Conservation (phyloP, 2,888 invertebrate species). For the Lasioglossum calceatum region DNA sequence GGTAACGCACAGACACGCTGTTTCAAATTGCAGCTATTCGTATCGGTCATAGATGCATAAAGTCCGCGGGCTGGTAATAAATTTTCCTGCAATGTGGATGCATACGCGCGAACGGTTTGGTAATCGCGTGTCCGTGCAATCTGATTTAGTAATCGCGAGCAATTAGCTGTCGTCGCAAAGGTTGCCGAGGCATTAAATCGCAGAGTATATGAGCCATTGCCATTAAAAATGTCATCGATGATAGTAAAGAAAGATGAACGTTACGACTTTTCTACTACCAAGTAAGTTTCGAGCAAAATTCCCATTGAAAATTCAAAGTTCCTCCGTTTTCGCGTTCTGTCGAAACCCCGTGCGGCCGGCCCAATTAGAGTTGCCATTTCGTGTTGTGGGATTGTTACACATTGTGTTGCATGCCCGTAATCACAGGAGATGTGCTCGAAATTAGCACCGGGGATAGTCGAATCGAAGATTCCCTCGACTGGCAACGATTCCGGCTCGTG, state of each 20-base stretch:
- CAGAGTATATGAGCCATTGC: not conserved
- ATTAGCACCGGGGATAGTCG: slow-evolving; percentile 23
- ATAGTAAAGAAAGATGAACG: too few relatives aligned
- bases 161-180: not conserved
- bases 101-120: not conserved
- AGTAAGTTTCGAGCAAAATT: too few relatives aligned
- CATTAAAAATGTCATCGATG: not conserved
- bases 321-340: not conserved
- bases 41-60: not conserved
- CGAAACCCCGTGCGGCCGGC: not conserved
- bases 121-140: not conserved
- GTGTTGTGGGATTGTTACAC: slow-evolving; percentile 19
- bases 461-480: slow-evolving; percentile 25
- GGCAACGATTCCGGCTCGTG: slow-evolving; percentile 16
- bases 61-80: not conserved
- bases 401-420: slow-evolving; percentile 47
- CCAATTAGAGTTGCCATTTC: slow-evolving; percentile 44
- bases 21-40: not conserved
- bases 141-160: not conserved
- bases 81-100: not conserved
- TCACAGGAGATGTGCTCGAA: slow-evolving; percentile 37
- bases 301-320: not conserved
- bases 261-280: not conserved
- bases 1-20: not conserved
- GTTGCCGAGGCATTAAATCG: not conserved